Evolutionary conservation across 2,113 vertebrate genomes (phyloP), one percentile per base, ranked within the genome.

Genomic region (Pygoscelis antarcticus): DNA sequence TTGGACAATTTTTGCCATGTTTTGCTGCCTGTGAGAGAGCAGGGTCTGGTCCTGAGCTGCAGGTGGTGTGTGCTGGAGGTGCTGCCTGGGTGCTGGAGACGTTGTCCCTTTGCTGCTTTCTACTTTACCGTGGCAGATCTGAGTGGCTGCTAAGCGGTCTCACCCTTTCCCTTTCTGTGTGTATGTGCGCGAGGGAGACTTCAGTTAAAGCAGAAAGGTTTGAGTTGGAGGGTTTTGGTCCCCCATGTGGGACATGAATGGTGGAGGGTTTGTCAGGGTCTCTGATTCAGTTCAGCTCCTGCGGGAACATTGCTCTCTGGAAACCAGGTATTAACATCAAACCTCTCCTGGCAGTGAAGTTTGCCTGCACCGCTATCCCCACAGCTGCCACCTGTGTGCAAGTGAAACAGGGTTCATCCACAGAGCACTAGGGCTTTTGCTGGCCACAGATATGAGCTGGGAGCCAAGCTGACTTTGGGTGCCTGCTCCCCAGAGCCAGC

Each of bases 181-280:
- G n/a, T 51, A 18, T 0, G 0, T 61, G 16, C 55, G 54, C 1
- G 2, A 83, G 55, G 42, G 25, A 90, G n/a, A 20, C 23, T 74
- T 82, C 52, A 64, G 79, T 42, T 83, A 58, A 62, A 71, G 57
- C 25, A 86, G 55, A 69, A 86, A 65, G 22, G 7, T 72, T 72
- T 52, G 36, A 54, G 38, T 49, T 70, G 32, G 40, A 70, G 20
- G 22, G 8, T 3, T 96, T 91, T 70, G 15, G 65, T 86, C 26
- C 12, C 60, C 30, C 3, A 10, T 29, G 8, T 68, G 34, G 69
- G 46, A 77, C 12, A 8, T 42, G 54, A 69, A 34, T 47, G 44
- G 46, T 64, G 32, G 30, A 64, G 27, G 27, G 23, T 82, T 68
- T 86, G 34, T 72, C 34, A 47, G 60, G 18, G 34, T 64, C 42